Conservation (phyloP, 2,888 invertebrate species). For the Phymatocera aterrima region DNA sequence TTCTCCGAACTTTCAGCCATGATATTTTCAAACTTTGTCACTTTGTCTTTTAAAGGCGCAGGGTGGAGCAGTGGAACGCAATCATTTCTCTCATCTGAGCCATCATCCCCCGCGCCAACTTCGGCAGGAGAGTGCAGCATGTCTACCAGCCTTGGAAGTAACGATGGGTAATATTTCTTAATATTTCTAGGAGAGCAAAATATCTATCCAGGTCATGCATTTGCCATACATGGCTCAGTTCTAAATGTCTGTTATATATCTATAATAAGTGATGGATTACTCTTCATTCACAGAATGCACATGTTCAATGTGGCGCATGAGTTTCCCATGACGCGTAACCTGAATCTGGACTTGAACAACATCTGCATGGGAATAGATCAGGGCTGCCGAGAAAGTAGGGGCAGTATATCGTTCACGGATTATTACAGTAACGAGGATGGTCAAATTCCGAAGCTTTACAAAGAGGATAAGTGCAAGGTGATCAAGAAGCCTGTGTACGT, state of each 20-base stretch:
- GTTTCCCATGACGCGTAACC: constrained; percentile 76
- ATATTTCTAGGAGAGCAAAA: not conserved
- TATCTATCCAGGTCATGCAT: not conserved
- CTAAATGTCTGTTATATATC: too few species aligned
- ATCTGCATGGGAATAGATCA: constrained; percentile 66
- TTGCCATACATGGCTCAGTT: not conserved
- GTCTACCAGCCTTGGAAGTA: constrained; percentile 80
- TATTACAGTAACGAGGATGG: constrained; percentile 73
- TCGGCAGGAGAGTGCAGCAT: constrained; percentile 79
- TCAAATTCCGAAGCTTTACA: constrained; percentile 64
- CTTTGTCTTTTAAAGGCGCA: constrained; percentile 74
- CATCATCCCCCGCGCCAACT: constrained; percentile 85
- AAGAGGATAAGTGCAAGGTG: constrained; percentile 54
- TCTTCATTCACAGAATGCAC: constrained; percentile 58
- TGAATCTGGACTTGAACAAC: constrained; percentile 77
- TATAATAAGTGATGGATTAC: not conserved
- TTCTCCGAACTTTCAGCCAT: not conserved
- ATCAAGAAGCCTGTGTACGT: not conserved
- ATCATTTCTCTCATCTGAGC: constrained; percentile 86
- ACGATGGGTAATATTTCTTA: constrained; percentile 77
- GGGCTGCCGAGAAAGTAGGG: constrained; percentile 70
- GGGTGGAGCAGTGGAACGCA: constrained; percentile 89
- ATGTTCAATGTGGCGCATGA: constrained; percentile 73
- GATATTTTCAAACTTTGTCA: constrained; percentile 48
- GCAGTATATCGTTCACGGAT: constrained; percentile 73